phyloP scores from a whole-genome alignment of 2,888 invertebrate genomes.

The Iphiclides podalirius region DNA sequence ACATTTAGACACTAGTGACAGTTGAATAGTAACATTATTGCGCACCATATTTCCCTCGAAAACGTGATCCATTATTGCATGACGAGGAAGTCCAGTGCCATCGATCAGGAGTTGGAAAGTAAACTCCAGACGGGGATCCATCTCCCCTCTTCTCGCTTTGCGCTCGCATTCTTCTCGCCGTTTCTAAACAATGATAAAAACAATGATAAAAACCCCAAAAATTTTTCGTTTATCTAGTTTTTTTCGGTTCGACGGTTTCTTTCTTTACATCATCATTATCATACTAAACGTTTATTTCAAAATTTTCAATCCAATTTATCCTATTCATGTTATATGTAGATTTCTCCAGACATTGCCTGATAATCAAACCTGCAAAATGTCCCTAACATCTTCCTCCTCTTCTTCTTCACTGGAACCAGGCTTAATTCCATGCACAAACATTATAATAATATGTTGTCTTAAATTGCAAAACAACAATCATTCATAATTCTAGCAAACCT shows the following conservation, averaged over 20 bases:
- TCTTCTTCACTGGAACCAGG: conserved; percentile 80
- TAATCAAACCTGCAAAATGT: conserved; percentile 70
- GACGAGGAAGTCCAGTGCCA: conserved; percentile 88
- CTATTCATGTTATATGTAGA: no score
- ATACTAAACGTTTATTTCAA: no score
- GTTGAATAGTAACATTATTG: no score
- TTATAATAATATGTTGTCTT: conserved; percentile 39
- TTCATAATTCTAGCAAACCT: not conserved
- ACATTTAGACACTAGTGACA: no score
- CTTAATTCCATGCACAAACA: conserved; percentile 80
- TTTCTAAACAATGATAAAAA: conserved; percentile 60
- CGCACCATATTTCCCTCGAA: conserved; percentile 93
- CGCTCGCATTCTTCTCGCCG: conserved; percentile 95
- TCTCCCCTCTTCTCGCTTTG: conserved; percentile 93
- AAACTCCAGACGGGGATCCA: conserved; percentile 95
- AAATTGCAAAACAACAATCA: not conserved
- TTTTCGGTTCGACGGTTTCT: no score
- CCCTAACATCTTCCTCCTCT: conserved; percentile 80
- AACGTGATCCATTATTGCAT: conserved; percentile 94
- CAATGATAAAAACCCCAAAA: not conserved
- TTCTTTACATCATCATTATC: no score
- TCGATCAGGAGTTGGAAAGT: conserved; percentile 93
- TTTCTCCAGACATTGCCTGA: no score
- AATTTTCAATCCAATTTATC: no score
- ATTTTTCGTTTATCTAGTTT: no score